Percentiles rank a stretch among this genome's conserved stretches.
Conservation (phyloP, 1,140 invertebrate species). For the Caenorhabditis tropicalis region DNA sequence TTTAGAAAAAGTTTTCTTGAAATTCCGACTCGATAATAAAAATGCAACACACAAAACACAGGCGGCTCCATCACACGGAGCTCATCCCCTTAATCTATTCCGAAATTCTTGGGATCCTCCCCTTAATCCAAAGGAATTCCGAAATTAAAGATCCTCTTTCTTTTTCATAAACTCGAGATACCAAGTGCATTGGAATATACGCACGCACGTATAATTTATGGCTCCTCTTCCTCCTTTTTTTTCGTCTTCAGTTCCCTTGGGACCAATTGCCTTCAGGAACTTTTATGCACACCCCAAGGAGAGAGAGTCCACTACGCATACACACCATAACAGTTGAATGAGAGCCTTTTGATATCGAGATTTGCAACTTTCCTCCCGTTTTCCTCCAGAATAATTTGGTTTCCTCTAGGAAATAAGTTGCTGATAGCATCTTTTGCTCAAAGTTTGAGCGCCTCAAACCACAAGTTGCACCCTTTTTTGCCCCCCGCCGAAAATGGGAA, state of each 20-base stretch:
- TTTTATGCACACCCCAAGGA: slow-evolving; percentile 3
- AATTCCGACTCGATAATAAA: not conserved
- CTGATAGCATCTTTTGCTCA: not conserved
- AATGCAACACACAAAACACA: not conserved
- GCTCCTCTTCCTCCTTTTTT: slow-evolving; percentile 19
- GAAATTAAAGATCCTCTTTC: not conserved
- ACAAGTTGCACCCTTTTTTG: not conserved
- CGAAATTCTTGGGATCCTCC: not conserved
- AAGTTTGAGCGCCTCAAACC: slow-evolving; percentile 26
- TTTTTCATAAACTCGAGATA: not conserved
- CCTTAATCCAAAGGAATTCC: not conserved
- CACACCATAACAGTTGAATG: not conserved
- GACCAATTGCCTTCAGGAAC: slow-evolving; percentile 43
- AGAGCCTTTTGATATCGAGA: not conserved
- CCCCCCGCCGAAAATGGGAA: not conserved
- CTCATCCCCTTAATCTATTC: not conserved
- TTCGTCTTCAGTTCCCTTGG: not conserved
- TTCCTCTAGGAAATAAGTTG: not conserved
- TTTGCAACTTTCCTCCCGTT: not conserved
- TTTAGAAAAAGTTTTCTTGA: not conserved
- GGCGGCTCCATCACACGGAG: not conserved
- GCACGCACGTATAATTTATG: slow-evolving; percentile 19
- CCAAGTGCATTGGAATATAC: not conserved
- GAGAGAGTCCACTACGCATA: not conserved
- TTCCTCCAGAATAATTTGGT: not conserved